Base-by-base conservation (phyloP, 30 jellyfish, hydroid and myxozoan genomes). In the Mastigias papua region DNA sequence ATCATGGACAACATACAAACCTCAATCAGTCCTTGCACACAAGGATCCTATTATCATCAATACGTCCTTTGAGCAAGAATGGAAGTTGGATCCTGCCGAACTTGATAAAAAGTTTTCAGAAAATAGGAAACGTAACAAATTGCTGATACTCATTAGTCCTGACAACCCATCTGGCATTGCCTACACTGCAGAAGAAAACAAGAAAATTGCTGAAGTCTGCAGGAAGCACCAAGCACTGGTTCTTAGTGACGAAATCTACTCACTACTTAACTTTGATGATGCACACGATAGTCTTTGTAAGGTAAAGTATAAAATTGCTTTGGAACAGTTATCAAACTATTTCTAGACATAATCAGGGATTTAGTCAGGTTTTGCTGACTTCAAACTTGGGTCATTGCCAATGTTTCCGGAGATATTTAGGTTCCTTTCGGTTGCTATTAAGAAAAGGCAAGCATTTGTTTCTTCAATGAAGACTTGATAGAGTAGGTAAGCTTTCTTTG, bases 121-220 rank as follows among this genome's bases (percentile, higher is more conserved):
- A 57, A 60, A 74, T 34, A 63, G 23, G 32, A 25, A 67, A 29
- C 62, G 75, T 28, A 73, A 62, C 33, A 86, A 86, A 27, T 54
- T 86, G 0, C 58, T 86, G 48, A 77, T 86, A 19, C 66, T 86
- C 32, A 86, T 69, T 51, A 86, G 73, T 50, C 94, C 94, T 1
- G 94, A 86, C 71, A 86, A 86, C 58, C 94, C 94, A 60, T 28
- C 94, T 30, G 94, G 94, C 35, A 50, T 76, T 49, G 69, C 84
- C 32, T 86, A 86, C 71, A 86, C 89, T 0, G 30, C 84, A 62
- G 89, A 86, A 25, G 94, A 86, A 13, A 74, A 73, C 73, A 54
- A 50, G 64, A 35, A 29, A 31, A 74, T 86, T 31, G 89, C 94
- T 0, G 64, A 65, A 11, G 89, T 86, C 25, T 86, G 88, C 60